Conservation (phyloP, 2,797 vertebrate genomes). For the Babyrousa celebensis region DNA sequence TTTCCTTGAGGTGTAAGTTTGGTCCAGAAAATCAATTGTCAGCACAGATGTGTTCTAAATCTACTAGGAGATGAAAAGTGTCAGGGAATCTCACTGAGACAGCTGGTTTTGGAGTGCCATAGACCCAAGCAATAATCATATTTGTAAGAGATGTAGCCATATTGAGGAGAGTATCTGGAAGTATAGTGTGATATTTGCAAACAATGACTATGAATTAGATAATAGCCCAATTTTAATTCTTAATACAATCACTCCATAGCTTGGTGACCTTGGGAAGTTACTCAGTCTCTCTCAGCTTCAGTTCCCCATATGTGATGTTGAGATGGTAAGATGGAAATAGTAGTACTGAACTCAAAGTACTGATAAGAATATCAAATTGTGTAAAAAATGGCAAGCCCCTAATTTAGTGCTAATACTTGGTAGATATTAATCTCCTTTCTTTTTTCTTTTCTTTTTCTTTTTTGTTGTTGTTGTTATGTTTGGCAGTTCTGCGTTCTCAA, state of each 20-base stretch:
- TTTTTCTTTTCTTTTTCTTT: neutral
- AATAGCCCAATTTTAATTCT: neutral
- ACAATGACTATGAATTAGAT: neutral
- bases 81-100: neutral
- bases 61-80: neutral
- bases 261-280: neutral
- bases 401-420: neutral
- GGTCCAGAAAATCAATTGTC: neutral
- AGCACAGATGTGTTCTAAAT: neutral
- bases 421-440: neutral
- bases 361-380: neutral
- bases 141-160: neutral
- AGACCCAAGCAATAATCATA: neutral
- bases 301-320: neutral
- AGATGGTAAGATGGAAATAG: constrained; percentile 52
- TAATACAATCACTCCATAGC: neutral
- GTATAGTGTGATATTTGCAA: neutral
- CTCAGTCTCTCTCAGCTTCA: neutral
- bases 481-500: neutral
- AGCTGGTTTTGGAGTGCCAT: neutral
- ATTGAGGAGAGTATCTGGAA: neutral
- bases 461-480: neutral
- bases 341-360: constrained; percentile 3
- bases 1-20: neutral
- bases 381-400: neutral